These are phyloP conservation scores for Sesamia nonagrioides DNA, from an alignment of 1,140 invertebrate species.

Conservation along the genomic window DNA sequence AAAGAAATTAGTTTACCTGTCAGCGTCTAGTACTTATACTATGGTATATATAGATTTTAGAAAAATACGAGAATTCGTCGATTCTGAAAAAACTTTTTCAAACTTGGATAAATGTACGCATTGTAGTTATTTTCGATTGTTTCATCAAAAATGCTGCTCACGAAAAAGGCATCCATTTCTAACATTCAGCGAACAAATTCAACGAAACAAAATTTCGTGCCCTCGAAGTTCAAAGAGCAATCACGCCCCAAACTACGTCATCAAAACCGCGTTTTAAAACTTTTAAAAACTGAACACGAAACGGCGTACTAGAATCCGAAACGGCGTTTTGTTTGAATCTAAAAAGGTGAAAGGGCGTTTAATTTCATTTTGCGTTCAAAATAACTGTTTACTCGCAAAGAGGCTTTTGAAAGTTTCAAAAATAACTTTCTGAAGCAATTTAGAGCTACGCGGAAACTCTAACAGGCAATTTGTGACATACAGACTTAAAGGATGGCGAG, in stretches of 20 bases:
- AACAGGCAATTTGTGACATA: conserved; percentile 45
- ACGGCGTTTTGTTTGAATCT: conserved; percentile 22
- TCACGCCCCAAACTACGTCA: conserved; percentile 18
- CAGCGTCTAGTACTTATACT: no score
- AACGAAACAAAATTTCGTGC: not conserved
- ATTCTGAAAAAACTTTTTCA: not conserved
- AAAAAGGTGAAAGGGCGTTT: not conserved
- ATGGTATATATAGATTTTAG: no score
- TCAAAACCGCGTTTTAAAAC: conserved; percentile 23
- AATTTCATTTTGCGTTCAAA: conserved; percentile 42
- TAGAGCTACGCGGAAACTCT: conserved; percentile 26
- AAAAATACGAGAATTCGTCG: no score
- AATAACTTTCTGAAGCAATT: conserved; percentile 44
- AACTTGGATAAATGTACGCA: not conserved
- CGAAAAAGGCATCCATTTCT: not conserved
- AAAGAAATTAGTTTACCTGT: no score
- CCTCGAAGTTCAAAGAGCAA: conserved; percentile 5
- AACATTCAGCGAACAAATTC: not conserved
- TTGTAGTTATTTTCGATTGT: not conserved
- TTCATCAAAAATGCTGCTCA: not conserved
- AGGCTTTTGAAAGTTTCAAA: conserved; percentile 44
- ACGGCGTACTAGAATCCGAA: not conserved
- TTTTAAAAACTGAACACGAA: conserved; percentile 27
- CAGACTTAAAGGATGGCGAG: not conserved
- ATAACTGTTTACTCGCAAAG: conserved; percentile 42